A percentile compares a stretch with the other conserved stretches of the same genome.
These are phyloP conservation scores for Pseudomyrmex pallidus DNA, from an alignment of 1,140 invertebrate genomes.

Conservation along the genomic window DNA sequence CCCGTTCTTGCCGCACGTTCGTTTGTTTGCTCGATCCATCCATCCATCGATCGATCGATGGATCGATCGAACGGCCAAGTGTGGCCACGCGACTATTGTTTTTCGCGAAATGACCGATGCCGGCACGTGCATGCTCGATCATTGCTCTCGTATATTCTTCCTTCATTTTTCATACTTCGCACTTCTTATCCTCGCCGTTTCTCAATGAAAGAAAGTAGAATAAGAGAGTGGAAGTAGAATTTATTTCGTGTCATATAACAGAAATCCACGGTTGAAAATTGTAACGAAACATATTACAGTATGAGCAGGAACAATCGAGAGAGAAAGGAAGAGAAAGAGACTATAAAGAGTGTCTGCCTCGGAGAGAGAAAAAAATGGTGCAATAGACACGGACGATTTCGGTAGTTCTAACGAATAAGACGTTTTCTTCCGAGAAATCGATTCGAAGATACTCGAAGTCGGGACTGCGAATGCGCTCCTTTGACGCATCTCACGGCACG, in stretches of 20 bases:
- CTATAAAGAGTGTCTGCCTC: neutral
- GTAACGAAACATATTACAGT: neutral
- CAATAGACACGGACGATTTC: slow-evolving; percentile 1
- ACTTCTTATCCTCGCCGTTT: slow-evolving; percentile 28
- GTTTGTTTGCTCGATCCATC: slow-evolving; percentile 27
- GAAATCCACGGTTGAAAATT: neutral
- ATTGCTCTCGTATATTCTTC: slow-evolving; percentile 55
- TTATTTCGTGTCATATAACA: neutral
- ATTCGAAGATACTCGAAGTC: neutral
- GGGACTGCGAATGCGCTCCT: slow-evolving; percentile 5
- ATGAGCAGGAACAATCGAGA: too few relatives aligned
- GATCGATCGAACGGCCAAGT: slow-evolving; percentile 61
- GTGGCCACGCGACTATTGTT: slow-evolving; percentile 63
- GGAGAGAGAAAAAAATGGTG: neutral
- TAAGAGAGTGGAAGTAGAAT: neutral
- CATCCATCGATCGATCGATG: slow-evolving; percentile 41
- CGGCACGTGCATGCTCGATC: slow-evolving; percentile 55
- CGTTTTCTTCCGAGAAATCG: slow-evolving; percentile 29
- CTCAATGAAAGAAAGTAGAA: slow-evolving; percentile 7
- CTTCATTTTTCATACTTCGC: slow-evolving; percentile 45
- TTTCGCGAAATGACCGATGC: slow-evolving; percentile 69
- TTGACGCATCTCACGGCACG: slow-evolving; percentile 1
- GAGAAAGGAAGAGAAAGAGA: neutral
- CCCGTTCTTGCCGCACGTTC: slow-evolving; percentile 52
- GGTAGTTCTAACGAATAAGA: slow-evolving; percentile 40